Evolutionary conservation across 2,113 vertebrate species (phyloP), one percentile per base, ranked within the genome.

Genomic region (Brachirus orientalis): DNA sequence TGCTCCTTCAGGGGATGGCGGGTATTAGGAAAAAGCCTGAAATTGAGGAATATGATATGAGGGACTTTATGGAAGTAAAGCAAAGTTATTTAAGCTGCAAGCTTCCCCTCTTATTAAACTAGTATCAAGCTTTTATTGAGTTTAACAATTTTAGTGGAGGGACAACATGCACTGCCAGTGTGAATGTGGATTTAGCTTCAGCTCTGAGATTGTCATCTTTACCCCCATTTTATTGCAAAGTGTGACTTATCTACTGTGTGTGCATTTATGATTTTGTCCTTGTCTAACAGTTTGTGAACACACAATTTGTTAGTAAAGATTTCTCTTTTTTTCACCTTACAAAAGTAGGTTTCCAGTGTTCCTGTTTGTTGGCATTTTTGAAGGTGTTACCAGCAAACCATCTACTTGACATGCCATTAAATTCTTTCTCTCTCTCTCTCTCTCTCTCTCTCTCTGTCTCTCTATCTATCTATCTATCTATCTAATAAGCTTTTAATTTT

Each of bases 71-170:
- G 82, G 71, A 92, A 92, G 85, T 87, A 90, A 93, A 92, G 88
- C 89, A 92, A 84, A 77, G 86, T 91, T 86, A 84, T 89, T 89
- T 87, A 83, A 88, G 90, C 90, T 77, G 70, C 79, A 62, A 88
- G 88, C 83, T 75, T 91, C 92, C 91, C 87, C 79, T 91, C 84
- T 91, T 91, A 90, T 91, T 92, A 90, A 91, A 92, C 87, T 72
- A 84, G 81, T 87, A 91, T 90, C 86, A 86, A 54, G 73, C 82
- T 86, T 90, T 92, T 90, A 92, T 94, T 93, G 87, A 93, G 90
- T 94, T 90, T 79, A 91, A 87, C 86, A 85, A 93, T 90, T 92
- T 92, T 92, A 90, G 81, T 80, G 86, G 75, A 45, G 61, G 54
- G 75, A 79, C 79, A 72, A 58, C 80, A 59, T 83, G 84, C 86